Conservation (phyloP, 53 echinoderm and acorn worm genomes). For the Holothuria scabra region DNA sequence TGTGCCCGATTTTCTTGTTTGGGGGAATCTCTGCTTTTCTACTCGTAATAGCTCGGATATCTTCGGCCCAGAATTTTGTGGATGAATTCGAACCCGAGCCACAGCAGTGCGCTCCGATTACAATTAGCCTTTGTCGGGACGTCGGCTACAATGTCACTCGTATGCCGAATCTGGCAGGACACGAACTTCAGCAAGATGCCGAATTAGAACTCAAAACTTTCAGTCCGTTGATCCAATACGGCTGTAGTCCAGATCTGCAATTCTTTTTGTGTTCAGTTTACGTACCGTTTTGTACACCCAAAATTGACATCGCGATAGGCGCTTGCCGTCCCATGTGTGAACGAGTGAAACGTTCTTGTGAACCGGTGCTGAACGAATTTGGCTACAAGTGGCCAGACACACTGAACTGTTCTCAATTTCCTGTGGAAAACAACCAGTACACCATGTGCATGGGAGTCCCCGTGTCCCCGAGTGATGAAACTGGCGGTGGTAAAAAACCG, state of each 20-base stretch:
- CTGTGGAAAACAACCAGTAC: slow-evolving; percentile 66
- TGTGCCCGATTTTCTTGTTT: slow-evolving; percentile 44
- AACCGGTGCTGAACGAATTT: slow-evolving; percentile 94
- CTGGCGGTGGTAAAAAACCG: slow-evolving; percentile 52
- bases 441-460: slow-evolving; percentile 93
- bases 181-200: slow-evolving; percentile 94
- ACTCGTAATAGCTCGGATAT: background rate
- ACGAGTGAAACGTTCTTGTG: slow-evolving; percentile 80
- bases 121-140: slow-evolving; percentile 79
- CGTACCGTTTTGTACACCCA: slow-evolving; percentile 89
- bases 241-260: slow-evolving; percentile 74
- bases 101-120: slow-evolving; percentile 87
- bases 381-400: slow-evolving; percentile 92
- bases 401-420: slow-evolving; percentile 94
- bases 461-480: slow-evolving; percentile 41
- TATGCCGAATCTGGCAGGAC: slow-evolving; percentile 96
- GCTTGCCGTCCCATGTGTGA: slow-evolving; percentile 96
- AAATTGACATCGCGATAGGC: slow-evolving; percentile 90
- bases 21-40: background rate
- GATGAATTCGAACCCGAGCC: slow-evolving; percentile 91
- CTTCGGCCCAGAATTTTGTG: slow-evolving; percentile 61
- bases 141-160: slow-evolving; percentile 95
- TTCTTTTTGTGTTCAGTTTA: slow-evolving; percentile 99
- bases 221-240: slow-evolving; percentile 96
- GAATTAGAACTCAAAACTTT: slow-evolving; percentile 92